phyloP scores from a whole-genome alignment of 2,797 vertebrate genomes.

The Pogoniulus pusillus region DNA sequence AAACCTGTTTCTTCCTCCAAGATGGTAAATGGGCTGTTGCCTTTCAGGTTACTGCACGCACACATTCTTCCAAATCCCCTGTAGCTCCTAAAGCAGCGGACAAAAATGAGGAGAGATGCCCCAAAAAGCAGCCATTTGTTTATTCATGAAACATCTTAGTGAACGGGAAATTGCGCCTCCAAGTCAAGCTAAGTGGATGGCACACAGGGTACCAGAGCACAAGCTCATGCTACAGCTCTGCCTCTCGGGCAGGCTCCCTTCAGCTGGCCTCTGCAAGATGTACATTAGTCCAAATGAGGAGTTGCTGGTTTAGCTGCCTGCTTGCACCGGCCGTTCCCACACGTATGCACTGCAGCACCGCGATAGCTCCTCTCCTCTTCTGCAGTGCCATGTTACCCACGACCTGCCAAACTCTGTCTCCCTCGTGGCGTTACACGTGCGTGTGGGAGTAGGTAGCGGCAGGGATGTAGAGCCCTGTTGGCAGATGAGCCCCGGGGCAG shows the following conservation, averaged over 20 bases:
- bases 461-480: neutral
- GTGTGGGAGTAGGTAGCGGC: neutral
- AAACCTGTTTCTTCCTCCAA: constrained; percentile 39
- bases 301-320: constrained; percentile 1
- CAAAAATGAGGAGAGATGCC: constrained; percentile 13
- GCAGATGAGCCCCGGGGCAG: neutral
- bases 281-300: constrained; percentile 50
- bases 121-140: neutral
- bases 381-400: constrained; percentile 39
- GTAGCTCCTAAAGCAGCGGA: neutral
- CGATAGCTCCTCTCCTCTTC: neutral
- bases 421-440: constrained; percentile 35
- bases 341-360: constrained; percentile 9
- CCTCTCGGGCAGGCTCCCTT: neutral
- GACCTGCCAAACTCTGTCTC: constrained; percentile 45
- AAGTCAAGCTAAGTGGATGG: neutral
- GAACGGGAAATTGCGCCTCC: constrained; percentile 20
- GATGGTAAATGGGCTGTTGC: neutral
- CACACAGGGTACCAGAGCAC: neutral
- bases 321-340: constrained; percentile 3
- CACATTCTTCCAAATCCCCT: neutral
- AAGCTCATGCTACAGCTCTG: neutral
- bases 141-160: neutral
- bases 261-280: constrained; percentile 22
- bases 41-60: neutral